Percentiles rank a stretch among this genome's conserved stretches.
Evolutionary conservation across 2,113 vertebrate species (phyloP).

Genomic region (Rhipidura dahli): DNA sequence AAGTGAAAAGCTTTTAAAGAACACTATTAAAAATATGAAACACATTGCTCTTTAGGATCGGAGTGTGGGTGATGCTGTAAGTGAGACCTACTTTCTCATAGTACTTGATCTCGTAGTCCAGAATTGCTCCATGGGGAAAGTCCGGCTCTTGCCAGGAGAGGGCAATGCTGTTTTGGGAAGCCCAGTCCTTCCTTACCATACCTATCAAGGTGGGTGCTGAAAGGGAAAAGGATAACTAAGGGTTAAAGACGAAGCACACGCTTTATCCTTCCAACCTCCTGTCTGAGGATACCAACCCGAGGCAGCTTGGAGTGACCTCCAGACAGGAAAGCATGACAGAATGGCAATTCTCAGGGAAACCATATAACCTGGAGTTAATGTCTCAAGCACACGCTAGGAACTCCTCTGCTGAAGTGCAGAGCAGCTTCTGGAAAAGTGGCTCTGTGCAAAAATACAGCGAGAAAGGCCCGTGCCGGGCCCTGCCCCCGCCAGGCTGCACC

Average conservation of each 20-base stretch:
- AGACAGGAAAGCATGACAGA: slow-evolving; percentile 19
- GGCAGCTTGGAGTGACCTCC: neutral
- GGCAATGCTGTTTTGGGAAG: slow-evolving; percentile 94
- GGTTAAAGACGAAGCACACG: slow-evolving; percentile 66
- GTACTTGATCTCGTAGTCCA: slow-evolving; percentile 98
- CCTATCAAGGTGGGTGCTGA: slow-evolving; percentile 90
- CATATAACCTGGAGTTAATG: neutral
- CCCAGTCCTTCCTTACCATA: slow-evolving; percentile 94
- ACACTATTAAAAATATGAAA: neutral
- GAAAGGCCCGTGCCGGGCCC: rapidly evolving
- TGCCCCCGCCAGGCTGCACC: rapidly evolving
- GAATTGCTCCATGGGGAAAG: slow-evolving; percentile 80
- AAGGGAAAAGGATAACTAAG: slow-evolving; percentile 77
- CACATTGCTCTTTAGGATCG: slow-evolving; percentile 24
- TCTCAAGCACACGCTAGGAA: neutral
- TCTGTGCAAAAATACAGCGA: neutral
- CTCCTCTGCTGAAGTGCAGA: neutral
- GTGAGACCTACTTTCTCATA: slow-evolving; percentile 91
- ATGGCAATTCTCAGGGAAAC: slow-evolving; percentile 42
- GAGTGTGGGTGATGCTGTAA: slow-evolving; percentile 58
- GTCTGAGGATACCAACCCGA: neutral
- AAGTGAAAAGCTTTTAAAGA: neutral
- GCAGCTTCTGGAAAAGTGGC: neutral
- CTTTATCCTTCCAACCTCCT: slow-evolving; percentile 22
- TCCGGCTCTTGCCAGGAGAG: slow-evolving; percentile 95